Base-by-base conservation (phyloP, 1,140 invertebrate genomes). In the Potamilus streckersoni region DNA sequence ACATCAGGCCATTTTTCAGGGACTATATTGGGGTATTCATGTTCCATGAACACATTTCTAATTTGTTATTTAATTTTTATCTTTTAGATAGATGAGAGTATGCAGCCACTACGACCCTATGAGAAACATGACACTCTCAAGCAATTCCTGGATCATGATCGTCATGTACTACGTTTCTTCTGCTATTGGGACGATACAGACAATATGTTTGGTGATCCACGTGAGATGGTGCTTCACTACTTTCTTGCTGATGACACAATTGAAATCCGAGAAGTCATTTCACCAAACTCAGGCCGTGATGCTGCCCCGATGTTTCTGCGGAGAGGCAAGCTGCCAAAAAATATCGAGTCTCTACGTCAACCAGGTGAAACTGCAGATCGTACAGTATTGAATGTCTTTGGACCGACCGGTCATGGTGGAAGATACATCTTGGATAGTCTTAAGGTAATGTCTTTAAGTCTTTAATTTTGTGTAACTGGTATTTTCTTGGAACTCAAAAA, bases 351-450 rank as follows among this genome's bases (percentile, higher is more conserved):
- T 27, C 79, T 95, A 0, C 91, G 92, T 2, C 87, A 91, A 61
- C 92, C 93, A 8, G 94, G 94, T 1, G 90, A 91, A 49, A 82
- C 91, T 27, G 91, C 92, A 31, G 89, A 91, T 2, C 89, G 92
- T 66, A 95, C 93, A 0, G 86, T 95, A 38, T 87, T 95, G 6
- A 95, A 95, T 85, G 94, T 95, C 1, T 88, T 95, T 64, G 93
- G 93, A 17, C 89, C 91, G 49, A 91, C 91, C 78, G 86, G 90
- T 3, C 90, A 91, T 83, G 91, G 92, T n/a, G 92, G 93, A 70
- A 93, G 92, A 79, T 92, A 94, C 64, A 90, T 91, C 73, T 79
- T 89, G 23, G 91, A 91, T 79, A 90, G 85, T 81, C 79, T 91
- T 23, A 90, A 91, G 85, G 89, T 89, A 74, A 74, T 68, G 57